Evolutionary conservation across 2,888 invertebrate species (phyloP).

Genomic region (Parelbella ahira): DNA sequence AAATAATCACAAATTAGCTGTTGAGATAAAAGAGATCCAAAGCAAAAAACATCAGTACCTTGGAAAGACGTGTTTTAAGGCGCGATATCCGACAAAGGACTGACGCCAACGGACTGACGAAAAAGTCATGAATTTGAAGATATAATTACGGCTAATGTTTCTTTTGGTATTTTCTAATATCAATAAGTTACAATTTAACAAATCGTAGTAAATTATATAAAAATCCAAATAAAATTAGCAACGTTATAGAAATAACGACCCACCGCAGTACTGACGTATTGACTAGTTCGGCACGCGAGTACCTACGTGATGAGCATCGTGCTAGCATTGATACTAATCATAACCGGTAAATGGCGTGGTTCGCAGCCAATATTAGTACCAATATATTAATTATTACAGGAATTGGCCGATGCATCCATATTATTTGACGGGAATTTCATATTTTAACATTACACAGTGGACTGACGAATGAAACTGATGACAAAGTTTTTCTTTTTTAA

Average conservation of each 20-base stretch:
- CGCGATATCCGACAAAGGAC: conserved; percentile 28
- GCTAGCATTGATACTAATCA: background rate
- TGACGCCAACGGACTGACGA: conserved; percentile 33
- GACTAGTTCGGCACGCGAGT: background rate
- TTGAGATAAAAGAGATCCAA: conserved; percentile 26
- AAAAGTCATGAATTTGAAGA: conserved; percentile 30
- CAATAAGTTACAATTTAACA: conserved; percentile 30
- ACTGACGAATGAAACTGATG: conserved; percentile 5
- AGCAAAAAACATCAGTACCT: background rate
- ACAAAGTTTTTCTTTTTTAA: conserved; percentile 6
- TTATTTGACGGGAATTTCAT: background rate
- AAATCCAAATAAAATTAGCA: conserved; percentile 30
- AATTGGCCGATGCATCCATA: background rate
- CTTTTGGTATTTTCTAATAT: conserved; percentile 24
- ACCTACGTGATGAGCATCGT: background rate
- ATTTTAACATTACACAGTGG: conserved; percentile 4
- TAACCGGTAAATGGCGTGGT: background rate
- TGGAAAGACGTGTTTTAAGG: no score
- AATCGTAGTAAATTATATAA: conserved; percentile 27
- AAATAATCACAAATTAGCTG: conserved; percentile 21
- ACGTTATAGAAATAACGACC: conserved; percentile 29
- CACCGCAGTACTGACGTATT: conserved; percentile 6
- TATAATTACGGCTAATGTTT: conserved; percentile 30
- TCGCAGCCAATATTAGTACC: background rate
- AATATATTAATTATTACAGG: background rate